Base-by-base conservation (phyloP, 2,888 invertebrate genomes). In the Galeopsomyia nigrocyanea region DNA sequence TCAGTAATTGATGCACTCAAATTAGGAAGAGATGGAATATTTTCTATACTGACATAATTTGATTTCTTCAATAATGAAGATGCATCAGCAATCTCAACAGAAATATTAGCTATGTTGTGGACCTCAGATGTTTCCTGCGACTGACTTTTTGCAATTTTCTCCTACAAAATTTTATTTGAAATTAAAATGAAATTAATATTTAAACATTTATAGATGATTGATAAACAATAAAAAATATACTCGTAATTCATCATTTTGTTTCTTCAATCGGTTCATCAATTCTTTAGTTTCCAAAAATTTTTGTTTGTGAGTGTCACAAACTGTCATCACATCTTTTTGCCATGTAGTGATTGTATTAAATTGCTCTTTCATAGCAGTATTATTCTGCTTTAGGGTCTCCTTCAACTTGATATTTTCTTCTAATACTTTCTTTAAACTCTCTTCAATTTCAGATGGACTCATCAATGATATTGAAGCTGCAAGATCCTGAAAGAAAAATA, bases 241-340 rank as follows among this genome's bases (percentile, higher is more conserved):
- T 39, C 61, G 49, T 50, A 86, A 77, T n/a, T 84, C 82, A 9
- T 75, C 47, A 77, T 85, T 85, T 77, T 87, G 86, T 19, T 78
- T 78, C 68, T 81, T 83, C 21, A 87, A 79, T 49, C 82, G 80
- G 16, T 78, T 78, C 13, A 92, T 89, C 58, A 90, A 84, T 16
- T 88, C 88, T 78, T 89, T 91, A 0, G 91, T 92, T 82, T 92
- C 91, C 16, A 89, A 87, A 83, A 92, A 92, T 84, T 92, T 93
- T 77, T 89, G 88, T 79, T 90, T 91, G 72, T 93, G 91, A 76
- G 89, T 81, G 58, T 88, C 87, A 73, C 92, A 91, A 0, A 91
- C 90, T 77, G 88, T 88, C 80, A 90, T 86, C 79, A 92, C 90
- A 75, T 92, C 91, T 55, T 91, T 90, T 78, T 92, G 91, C 86